Percentiles rank a stretch among this genome's conserved stretches.
Evolutionary conservation across 2,888 invertebrate species (phyloP).

Genomic region (Metellina segmentata): DNA sequence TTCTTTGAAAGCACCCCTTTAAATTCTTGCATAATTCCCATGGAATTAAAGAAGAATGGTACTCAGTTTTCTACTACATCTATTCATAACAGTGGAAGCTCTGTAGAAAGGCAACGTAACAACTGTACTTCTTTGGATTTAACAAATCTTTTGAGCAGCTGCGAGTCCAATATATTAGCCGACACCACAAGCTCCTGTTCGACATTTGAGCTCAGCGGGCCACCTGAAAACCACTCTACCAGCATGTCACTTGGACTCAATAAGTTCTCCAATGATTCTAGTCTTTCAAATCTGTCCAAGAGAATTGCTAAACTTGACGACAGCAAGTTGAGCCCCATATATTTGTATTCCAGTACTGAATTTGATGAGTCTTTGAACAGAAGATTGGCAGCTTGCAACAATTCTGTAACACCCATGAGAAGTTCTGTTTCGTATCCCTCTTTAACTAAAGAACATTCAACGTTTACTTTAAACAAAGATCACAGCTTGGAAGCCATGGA

Average conservation of each 20-base stretch:
- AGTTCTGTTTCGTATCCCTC: slow-evolving; percentile 24
- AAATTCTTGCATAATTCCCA: slow-evolving; percentile 39
- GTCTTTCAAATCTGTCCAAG: slow-evolving; percentile 35
- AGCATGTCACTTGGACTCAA: slow-evolving; percentile 47
- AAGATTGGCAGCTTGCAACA: not conserved
- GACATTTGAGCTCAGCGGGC: not conserved
- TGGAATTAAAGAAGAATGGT: slow-evolving; percentile 14
- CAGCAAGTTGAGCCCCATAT: slow-evolving; percentile 63
- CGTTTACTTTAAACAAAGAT: slow-evolving; percentile 44
- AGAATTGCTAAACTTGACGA: slow-evolving; percentile 25
- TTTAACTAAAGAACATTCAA: slow-evolving; percentile 10
- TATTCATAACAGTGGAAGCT: not conserved
- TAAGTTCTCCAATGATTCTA: slow-evolving; percentile 27
- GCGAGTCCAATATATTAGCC: not conserved
- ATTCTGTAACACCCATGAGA: slow-evolving; percentile 16
- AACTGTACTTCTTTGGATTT: slow-evolving; percentile 42
- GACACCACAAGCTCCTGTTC: not conserved
- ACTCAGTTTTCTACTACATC: not conserved
- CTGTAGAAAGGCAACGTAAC: slow-evolving; percentile 43
- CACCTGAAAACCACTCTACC: not conserved
- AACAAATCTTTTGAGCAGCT: slow-evolving; percentile 7
- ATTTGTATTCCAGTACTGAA: slow-evolving; percentile 43
- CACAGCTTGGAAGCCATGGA: slow-evolving; percentile 66
- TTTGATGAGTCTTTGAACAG: slow-evolving; percentile 8
- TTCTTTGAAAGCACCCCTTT: slow-evolving; percentile 68